phyloP scores from a whole-genome alignment of 2,797 vertebrate genomes.

The Philypnodon macrostomus region DNA sequence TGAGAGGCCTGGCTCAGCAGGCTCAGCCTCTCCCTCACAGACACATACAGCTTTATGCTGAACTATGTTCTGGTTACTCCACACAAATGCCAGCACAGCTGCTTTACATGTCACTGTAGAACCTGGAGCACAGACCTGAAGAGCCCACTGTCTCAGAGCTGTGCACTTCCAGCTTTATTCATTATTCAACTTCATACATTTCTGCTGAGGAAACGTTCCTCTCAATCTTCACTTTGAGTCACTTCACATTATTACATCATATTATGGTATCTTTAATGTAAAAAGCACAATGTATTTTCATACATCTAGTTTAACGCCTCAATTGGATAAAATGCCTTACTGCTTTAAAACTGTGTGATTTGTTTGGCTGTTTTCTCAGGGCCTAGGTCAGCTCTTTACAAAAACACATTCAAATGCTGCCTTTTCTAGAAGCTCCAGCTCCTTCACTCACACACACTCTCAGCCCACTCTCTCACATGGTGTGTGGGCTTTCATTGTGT shows the following conservation, averaged over 20 bases:
- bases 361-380: conserved; percentile 22
- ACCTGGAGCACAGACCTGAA: conserved; percentile 21
- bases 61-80: conserved; percentile 59
- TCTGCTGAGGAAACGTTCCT: no score
- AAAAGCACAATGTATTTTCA: no score
- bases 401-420: conserved; percentile 51
- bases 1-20: conserved; percentile 84
- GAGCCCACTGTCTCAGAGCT: no score
- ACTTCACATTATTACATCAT: no score
- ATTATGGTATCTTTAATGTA: no score
- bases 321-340: no score
- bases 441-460: conserved; percentile 46
- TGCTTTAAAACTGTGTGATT: background rate
- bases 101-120: conserved; percentile 51
- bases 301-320: no score
- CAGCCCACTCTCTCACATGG: conserved; percentile 50
- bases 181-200: no score
- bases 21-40: conserved; percentile 54
- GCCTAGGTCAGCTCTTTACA: conserved; percentile 28
- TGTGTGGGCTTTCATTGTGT: conserved; percentile 59
- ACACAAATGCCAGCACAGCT: conserved; percentile 62
- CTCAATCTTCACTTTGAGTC: no score
- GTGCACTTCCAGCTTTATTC: no score
- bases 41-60: conserved; percentile 57
- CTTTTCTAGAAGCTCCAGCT: conserved; percentile 58